Percentiles rank a stretch among this genome's conserved stretches.
Evolutionary conservation across 2,797 vertebrate genomes (phyloP).

Genomic region (Clamator glandarius): DNA sequence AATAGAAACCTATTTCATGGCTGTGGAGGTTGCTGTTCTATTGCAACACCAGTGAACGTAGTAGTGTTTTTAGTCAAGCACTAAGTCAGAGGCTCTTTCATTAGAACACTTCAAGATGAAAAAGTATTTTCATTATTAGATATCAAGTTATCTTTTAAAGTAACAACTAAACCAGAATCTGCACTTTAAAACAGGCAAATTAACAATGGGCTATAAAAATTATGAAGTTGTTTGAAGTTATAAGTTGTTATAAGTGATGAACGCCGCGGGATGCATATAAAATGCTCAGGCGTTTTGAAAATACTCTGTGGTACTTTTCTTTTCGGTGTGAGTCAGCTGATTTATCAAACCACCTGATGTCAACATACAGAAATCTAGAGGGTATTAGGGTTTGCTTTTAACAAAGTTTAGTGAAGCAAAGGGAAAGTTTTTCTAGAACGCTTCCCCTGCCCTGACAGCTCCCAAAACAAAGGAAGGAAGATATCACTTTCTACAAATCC

Average conservation of each 20-base stretch:
- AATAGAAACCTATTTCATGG: not conserved
- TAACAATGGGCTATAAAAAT: not conserved
- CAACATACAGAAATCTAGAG: not conserved
- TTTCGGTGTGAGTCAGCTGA: not conserved
- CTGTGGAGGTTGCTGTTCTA: not conserved
- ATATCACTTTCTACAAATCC: not conserved
- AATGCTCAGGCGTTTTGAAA: not conserved
- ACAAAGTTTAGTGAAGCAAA: not conserved
- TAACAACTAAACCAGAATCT: not conserved
- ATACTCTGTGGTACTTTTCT: not conserved
- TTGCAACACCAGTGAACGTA: not conserved
- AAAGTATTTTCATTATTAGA: constrained; percentile 1
- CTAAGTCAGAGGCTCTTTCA: not conserved
- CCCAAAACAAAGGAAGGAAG: not conserved
- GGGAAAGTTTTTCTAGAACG: not conserved
- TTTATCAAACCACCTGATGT: not conserved
- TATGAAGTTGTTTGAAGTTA: not conserved
- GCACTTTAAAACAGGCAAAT: not conserved
- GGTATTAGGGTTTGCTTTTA: not conserved
- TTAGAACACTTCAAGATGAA: not conserved
- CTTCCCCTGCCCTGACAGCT: not conserved
- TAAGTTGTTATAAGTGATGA: not conserved
- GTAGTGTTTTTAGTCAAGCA: not conserved
- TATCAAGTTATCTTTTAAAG: not conserved
- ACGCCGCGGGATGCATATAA: not conserved